Evolutionary conservation across 2,113 vertebrate genomes (phyloP).

Genomic region (Hemicordylus capensis): DNA sequence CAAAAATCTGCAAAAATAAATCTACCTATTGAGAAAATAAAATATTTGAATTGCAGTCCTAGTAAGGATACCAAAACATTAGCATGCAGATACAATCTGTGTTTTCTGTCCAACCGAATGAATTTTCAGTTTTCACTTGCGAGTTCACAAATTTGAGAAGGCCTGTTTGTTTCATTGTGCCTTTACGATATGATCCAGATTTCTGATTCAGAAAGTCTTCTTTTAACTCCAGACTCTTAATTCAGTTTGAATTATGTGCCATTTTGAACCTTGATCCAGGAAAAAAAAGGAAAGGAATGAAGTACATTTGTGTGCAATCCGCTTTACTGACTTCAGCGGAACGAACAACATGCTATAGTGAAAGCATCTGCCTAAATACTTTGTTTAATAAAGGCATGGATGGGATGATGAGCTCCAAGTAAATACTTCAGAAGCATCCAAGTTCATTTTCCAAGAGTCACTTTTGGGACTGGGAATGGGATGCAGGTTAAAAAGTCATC

Average conservation of each 20-base stretch:
- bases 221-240: neutral
- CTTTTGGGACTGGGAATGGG: neutral
- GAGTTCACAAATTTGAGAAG: neutral
- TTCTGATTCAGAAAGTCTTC: neutral
- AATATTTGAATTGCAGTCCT: neutral
- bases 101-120: too few relatives aligned
- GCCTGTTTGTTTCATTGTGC: neutral
- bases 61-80: neutral
- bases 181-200: neutral
- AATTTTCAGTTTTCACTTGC: neutral
- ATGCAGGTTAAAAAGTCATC: conserved; percentile 16
- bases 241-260: neutral
- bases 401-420: neutral
- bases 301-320: neutral
- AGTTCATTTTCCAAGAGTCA: neutral
- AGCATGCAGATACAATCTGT: neutral
- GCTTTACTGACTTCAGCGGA: neutral
- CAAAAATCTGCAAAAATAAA: neutral
- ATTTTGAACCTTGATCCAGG: neutral
- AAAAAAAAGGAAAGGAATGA: neutral
- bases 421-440: neutral
- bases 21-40: neutral
- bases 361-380: neutral
- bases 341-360: neutral
- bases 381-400: neutral